Base-by-base conservation (phyloP, 2,888 invertebrate species). In the Spialia ferax region DNA sequence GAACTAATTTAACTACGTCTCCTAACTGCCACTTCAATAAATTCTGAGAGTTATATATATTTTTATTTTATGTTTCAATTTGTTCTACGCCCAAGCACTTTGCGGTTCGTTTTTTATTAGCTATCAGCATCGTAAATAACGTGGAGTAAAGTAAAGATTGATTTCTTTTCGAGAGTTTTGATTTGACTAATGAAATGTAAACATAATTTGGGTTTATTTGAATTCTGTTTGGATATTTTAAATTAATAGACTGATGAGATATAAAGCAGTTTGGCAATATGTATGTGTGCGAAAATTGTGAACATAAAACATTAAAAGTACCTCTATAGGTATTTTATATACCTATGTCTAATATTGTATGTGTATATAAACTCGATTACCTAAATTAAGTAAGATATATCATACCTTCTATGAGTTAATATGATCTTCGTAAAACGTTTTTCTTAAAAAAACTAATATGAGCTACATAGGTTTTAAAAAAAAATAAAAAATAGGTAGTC, bases 1-100 rank as follows among this genome's bases (percentile, higher is more conserved):
- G 85, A 92, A 91, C 91, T 91, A 91, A 93, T 93, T 92, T 91
- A 92, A 90, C 89, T 88, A 84, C 88, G 85, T 87, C 86, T 83
- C 83, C 87, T 85, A 85, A 88, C 89, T 85, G 86, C 88, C 86
- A 89, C 87, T 90, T 83, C 85, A 87, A 88, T 89, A 89, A 89
- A 90, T 88, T 87, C 81, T 83, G 83, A 87, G 83, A 48, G 83
- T 83, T 81, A 79, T 76, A 75, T 79, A 79, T 60, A 74, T 72
- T 73, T 71, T 70, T 71, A 70, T 70, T 74, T 70, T 76, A 70
- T 71, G 60, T 73, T 73, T 72, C 68, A 69, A 72, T 72, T 67
- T 73, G 65, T 72, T 73, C 70, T 65, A 55, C 48, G 55, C 45
- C 10, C 23, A 57, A 66, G 63, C 48, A 57, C 56, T 68, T 68